Evolutionary conservation across 2,113 vertebrate species (phyloP).

Genomic region (Recurvirostra avosetta): DNA sequence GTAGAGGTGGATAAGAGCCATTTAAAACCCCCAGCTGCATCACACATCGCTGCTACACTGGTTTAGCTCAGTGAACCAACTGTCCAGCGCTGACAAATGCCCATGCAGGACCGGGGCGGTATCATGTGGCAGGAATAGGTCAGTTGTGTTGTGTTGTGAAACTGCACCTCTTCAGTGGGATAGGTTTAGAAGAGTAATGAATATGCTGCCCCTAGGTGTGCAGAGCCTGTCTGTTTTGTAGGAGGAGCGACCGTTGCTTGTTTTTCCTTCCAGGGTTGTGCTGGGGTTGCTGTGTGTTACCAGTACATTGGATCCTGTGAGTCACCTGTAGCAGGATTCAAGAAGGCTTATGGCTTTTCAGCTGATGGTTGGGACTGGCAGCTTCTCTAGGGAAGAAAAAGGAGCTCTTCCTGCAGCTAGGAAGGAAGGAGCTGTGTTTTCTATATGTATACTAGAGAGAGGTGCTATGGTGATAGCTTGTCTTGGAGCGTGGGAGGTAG

Average conservation of each 20-base stretch:
- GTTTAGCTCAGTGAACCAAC: background rate
- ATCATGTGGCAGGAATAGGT: background rate
- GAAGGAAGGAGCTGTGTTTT: background rate
- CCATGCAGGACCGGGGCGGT: background rate
- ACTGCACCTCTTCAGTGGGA: background rate
- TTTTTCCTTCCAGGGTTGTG: background rate
- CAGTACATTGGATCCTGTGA: background rate
- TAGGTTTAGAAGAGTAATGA: background rate
- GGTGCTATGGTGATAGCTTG: background rate
- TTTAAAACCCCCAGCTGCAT: background rate
- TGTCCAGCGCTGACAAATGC: background rate
- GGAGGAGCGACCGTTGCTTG: background rate
- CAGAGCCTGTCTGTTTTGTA: background rate
- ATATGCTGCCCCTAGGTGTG: background rate
- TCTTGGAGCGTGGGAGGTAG: background rate
- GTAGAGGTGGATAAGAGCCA: background rate
- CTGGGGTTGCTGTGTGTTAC: background rate
- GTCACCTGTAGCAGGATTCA: background rate
- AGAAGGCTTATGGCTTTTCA: background rate
- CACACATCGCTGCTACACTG: background rate
- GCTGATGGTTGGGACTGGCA: background rate
- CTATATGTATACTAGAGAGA: background rate
- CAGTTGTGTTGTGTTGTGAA: background rate
- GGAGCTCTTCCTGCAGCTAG: background rate
- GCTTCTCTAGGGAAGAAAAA: background rate